A percentile compares a stretch with the other conserved stretches of the same genome.
These are phyloP conservation scores for Acronicta psi DNA, from an alignment of 2,888 invertebrate species.

Conservation along the genomic window DNA sequence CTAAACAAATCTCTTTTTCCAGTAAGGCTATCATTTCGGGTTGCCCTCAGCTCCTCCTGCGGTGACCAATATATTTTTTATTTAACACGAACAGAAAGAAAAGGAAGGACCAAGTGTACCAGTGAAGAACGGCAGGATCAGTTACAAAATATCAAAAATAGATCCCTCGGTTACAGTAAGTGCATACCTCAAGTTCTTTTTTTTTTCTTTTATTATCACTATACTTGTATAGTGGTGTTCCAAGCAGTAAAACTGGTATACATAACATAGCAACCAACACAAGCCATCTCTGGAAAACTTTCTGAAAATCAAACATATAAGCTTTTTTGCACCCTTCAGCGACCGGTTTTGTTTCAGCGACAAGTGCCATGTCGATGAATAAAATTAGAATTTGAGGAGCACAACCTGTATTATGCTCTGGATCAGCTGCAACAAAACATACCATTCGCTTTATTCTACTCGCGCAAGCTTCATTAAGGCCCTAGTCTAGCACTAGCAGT, in stretches of 20 bases:
- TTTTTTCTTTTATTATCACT: slow-evolving; percentile 57
- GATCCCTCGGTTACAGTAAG: not conserved
- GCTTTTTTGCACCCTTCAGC: slow-evolving; percentile 77
- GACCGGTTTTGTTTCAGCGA: slow-evolving; percentile 70
- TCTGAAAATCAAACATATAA: slow-evolving; percentile 89
- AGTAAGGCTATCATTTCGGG: slow-evolving; percentile 33
- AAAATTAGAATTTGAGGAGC: slow-evolving; percentile 94
- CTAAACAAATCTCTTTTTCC: slow-evolving; percentile 42
- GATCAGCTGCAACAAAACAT: slow-evolving; percentile 53
- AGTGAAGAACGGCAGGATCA: too few species aligned
- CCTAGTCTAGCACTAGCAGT: too few species aligned
- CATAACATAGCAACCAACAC: slow-evolving; percentile 89
- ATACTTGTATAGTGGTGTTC: slow-evolving; percentile 90
- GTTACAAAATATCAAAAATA: too few species aligned
- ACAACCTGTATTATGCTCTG: slow-evolving; percentile 79
- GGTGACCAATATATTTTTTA: not conserved
- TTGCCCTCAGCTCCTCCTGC: slow-evolving; percentile 55
- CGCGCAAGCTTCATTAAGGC: too few species aligned
- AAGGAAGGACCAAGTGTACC: too few species aligned
- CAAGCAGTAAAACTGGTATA: slow-evolving; percentile 92
- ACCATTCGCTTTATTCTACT: not conserved
- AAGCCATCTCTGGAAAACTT: slow-evolving; percentile 88
- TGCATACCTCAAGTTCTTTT: slow-evolving; percentile 51
- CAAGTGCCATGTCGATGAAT: slow-evolving; percentile 93
- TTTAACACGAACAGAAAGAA: too few species aligned